These are phyloP conservation scores for Tachuris rubrigastra DNA, from an alignment of 2,113 vertebrate species.

Conservation along the genomic window DNA sequence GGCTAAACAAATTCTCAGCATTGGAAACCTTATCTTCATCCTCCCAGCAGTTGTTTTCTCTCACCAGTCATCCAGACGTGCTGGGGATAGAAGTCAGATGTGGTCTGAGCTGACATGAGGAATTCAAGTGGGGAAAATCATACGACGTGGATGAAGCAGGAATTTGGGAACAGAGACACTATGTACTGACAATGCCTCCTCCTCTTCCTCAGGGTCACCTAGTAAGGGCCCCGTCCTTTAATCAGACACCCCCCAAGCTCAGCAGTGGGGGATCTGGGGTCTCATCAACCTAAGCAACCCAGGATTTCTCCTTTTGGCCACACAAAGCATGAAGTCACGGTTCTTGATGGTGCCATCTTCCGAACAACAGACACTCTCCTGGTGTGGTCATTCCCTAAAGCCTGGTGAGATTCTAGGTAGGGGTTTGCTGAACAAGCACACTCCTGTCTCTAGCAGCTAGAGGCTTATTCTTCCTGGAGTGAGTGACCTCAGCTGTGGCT, in stretches of 20 bases:
- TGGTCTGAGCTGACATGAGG: background rate
- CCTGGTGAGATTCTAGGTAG: background rate
- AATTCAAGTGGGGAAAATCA: background rate
- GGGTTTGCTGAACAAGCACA: background rate
- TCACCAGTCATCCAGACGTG: background rate
- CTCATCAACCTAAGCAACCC: background rate
- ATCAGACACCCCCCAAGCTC: background rate
- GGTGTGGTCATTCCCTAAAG: fast-evolving
- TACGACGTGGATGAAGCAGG: background rate
- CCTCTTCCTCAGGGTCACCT: background rate
- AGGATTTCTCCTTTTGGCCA: background rate
- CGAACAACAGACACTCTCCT: fast-evolving
- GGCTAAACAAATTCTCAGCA: background rate
- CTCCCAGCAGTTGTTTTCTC: background rate
- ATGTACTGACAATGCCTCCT: background rate
- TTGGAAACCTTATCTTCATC: background rate
- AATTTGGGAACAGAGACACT: background rate
- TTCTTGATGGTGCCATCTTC: background rate
- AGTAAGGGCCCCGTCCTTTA: background rate
- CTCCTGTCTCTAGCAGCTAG: background rate
- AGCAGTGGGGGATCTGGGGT: fast-evolving
- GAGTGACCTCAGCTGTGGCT: fast-evolving
- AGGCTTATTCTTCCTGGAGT: fast-evolving
- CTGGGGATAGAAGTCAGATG: constrained; percentile 25
- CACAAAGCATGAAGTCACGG: background rate